Conservation (phyloP, 2,113 vertebrate genomes). For the Plestiodon gilberti region DNA sequence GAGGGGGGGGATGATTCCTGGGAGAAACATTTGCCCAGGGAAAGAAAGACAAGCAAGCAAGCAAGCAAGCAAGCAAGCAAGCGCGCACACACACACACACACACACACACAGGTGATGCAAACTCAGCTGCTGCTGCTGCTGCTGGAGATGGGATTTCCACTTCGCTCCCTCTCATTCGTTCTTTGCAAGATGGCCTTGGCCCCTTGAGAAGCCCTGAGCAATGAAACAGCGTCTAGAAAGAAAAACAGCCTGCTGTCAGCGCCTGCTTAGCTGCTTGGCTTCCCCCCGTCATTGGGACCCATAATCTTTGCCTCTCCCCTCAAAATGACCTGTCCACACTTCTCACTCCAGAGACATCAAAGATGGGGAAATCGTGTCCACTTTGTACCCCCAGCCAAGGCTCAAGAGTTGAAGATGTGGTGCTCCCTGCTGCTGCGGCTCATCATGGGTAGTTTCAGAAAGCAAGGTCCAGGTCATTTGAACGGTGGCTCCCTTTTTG, state of each 20-base stretch:
- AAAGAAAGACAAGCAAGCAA: neutral
- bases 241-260: neutral
- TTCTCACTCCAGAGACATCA: neutral
- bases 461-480: neutral
- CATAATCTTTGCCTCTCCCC: neutral
- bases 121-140: neutral
- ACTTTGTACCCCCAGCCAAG: neutral
- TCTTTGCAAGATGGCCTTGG: neutral
- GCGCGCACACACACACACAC: neutral
- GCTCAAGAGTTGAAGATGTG: too few species aligned
- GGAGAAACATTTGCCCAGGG: neutral
- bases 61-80: too few species aligned
- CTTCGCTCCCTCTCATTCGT: neutral
- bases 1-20: neutral
- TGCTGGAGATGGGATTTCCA: neutral
- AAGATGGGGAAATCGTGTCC: neutral
- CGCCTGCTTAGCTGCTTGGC: slow-evolving; percentile 6
- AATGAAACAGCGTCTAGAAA: slow-evolving; percentile 9
- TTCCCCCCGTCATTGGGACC: neutral
- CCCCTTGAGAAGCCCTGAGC: neutral
- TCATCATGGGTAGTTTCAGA: too few species aligned
- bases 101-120: neutral
- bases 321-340: neutral
- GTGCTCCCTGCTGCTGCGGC: neutral
- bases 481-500: neutral